Base-by-base conservation (phyloP, 2,113 vertebrate genomes). In the Aegithalos caudatus region DNA sequence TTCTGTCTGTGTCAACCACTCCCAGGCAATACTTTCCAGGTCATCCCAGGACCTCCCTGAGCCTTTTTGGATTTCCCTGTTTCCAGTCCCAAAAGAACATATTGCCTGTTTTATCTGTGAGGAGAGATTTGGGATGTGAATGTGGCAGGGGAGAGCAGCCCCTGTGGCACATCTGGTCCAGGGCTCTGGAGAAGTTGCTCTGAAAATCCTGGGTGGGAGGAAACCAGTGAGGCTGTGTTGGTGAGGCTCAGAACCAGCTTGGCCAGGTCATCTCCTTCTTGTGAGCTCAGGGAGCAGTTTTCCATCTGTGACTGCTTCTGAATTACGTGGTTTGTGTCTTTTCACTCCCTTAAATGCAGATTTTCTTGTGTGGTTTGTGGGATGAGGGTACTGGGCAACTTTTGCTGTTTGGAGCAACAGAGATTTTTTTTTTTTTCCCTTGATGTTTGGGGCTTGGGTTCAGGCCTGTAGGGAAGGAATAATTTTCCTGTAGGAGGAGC, bases 401-500 rank as follows among this genome's bases (percentile, higher is more conserved):
- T 79, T 4, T 27, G 12, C 65, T 54, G 29, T 69, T 61, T 29
- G 57, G 60, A 92, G 38, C 31, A 69, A 37, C 10, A 23, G 51
- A 57, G 50, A 35, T 65, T 71, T 91, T 45, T 45, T 94, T 20
- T 71, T 91, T 45, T 45, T 94, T 18, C 51, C 40, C 22, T 44
- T 67, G 60, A 42, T 83, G 14, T 60, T 23, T 71, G 31, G 15
- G 27, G 20, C 18, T 92, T 64, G 47, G 33, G 54, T 73, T 77
- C 66, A 86, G 85, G 74, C 20, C 74, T 77, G 45, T 37, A 40
- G 74, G 86, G 56, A 57, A 82, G 38, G 61, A 80, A 33, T 53
- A 37, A 14, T 81, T 83, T 94, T 91, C 79, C 94, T 95, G 74
- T 42, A 91, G 79, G 94, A 96, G 92, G 94, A 95, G 76, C 85